A percentile compares a stretch with the other conserved stretches of the same genome.
These are phyloP conservation scores for Actenoides hombroni DNA, from an alignment of 2,113 vertebrate species.

Conservation along the genomic window DNA sequence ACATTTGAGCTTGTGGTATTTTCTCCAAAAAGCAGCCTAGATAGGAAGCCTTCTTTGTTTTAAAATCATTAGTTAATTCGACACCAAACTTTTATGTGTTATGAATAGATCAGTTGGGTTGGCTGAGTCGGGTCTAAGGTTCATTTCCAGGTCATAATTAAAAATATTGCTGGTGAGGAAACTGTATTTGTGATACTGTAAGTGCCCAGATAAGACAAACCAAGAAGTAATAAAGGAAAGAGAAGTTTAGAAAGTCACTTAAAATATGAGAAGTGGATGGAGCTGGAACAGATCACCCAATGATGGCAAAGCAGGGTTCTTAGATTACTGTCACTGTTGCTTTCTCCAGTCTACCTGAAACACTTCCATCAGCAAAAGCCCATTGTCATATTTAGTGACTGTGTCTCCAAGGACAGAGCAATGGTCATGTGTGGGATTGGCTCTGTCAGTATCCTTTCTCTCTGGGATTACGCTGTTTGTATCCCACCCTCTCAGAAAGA, in stretches of 20 bases:
- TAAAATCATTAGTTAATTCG: neutral
- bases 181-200: neutral
- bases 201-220: neutral
- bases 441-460: neutral
- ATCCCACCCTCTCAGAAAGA: neutral
- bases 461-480: neutral
- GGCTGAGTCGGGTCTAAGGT: neutral
- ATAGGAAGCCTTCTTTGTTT: neutral
- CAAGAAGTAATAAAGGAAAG: neutral
- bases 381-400: neutral
- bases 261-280: neutral
- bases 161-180: neutral
- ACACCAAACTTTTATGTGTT: neutral
- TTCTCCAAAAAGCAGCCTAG: neutral
- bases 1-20: neutral
- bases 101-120: neutral
- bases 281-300: neutral
- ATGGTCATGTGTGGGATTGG: neutral
- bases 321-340: neutral
- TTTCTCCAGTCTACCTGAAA: neutral
- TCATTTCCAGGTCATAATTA: constrained; percentile 1
- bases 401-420: neutral
- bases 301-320: neutral
- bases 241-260: neutral
- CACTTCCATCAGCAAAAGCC: neutral